Conservation (phyloP, 1,140 invertebrate species). For the Microplitis mediator region DNA sequence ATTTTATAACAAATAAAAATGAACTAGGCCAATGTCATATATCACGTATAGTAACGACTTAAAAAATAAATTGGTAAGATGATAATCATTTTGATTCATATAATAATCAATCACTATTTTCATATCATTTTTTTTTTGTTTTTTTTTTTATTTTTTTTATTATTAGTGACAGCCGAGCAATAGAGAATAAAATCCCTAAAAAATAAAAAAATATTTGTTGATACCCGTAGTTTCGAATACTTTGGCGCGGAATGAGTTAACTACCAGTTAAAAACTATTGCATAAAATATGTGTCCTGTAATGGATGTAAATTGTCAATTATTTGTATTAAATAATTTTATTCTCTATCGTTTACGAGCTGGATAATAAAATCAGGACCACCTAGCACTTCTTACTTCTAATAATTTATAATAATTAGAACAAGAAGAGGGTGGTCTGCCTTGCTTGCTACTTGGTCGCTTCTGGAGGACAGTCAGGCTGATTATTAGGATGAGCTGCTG, state of each 20-base stretch:
- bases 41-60: too few species aligned
- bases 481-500: conserved; percentile 82
- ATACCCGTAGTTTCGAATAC: neutral
- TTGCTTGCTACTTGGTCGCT: conserved; percentile 73
- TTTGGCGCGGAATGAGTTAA: neutral
- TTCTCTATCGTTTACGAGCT: conserved; percentile 1
- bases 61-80: too few species aligned
- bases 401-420: conserved; percentile 46
- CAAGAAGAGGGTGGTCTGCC: conserved; percentile 62
- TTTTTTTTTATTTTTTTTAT: neutral
- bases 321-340: neutral
- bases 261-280: neutral
- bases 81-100: too few species aligned
- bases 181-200: neutral
- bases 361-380: neutral
- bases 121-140: neutral
- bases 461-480: conserved; percentile 92
- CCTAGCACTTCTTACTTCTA: neutral
- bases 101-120: neutral
- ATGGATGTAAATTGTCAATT: neutral
- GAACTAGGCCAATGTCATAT: too few species aligned
- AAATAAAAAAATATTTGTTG: neutral
- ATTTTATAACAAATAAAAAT: too few species aligned
- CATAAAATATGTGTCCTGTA: neutral
- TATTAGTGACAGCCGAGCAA: neutral